Base-by-base conservation (phyloP, 2,797 vertebrate genomes). In the Anguilla obscura region DNA sequence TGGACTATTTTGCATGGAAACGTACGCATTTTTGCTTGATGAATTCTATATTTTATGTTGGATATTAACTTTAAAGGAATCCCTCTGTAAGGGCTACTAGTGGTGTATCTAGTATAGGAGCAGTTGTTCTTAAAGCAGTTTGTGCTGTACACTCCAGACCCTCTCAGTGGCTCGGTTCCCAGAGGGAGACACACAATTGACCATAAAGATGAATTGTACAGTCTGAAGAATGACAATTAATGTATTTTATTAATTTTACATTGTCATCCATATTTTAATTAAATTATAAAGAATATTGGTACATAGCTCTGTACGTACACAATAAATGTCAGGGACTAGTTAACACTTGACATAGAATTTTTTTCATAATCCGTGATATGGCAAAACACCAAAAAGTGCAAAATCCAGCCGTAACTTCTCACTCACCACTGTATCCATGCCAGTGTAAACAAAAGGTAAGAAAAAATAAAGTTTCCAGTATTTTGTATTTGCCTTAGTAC, bases 381-480 rank as follows among this genome's bases (percentile, higher is more conserved):
- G 63, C 24, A 27, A 52, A 52, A 52, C 10, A 52, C 56, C 16
- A 76, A 18, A 36, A 76, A 76, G 30, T 36, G 30, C 33, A 40
- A 76, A 36, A 21, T 76, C 16, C 33, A 16, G 3, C 33, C 40
- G 33, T 40, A 40, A 40, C 14, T 36, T 76, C 5, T n/a, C 74
- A 76, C 16, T 76, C 40, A 12, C 33, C 79, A 50, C 40, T 82
- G 10, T n/a, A 50, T 82, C 24, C 40, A 82, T 50, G 79, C 21
- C 21, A 82, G 40, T 91, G 84, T 91, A 58, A 88, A 69, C 66
- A 86, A 90, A 86, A 86, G 30, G 66, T 88, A 86, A 60, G n/a
- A 12, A 86, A 86, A 79, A 89, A 88, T 80, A 89, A 58, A 92
- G 90, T 90, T 89, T 30, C 6, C 10, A 10, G 88, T 87, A 63